Conservation (phyloP, 2,113 vertebrate genomes). For the Periophthalmodon schlosseri region DNA sequence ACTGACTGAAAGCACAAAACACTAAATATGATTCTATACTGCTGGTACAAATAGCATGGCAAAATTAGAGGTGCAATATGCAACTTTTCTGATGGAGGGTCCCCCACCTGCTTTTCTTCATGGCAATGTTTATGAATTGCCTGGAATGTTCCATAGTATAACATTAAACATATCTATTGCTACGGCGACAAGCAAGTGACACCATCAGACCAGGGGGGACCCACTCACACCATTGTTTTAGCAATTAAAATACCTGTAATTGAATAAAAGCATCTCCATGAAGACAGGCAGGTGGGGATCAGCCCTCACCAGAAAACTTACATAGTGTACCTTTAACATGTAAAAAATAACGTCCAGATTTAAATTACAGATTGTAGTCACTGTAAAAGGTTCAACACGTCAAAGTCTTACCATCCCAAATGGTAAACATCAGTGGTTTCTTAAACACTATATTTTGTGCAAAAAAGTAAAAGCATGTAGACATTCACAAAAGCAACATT, state of each 20-base stretch:
- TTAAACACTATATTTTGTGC: conserved; percentile 47
- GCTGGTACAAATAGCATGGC: background rate
- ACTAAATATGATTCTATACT: background rate
- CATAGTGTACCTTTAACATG: background rate
- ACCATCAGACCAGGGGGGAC: too few relatives aligned
- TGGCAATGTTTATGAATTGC: too few relatives aligned
- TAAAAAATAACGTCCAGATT: conserved; percentile 18
- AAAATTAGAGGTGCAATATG: background rate
- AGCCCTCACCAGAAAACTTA: background rate
- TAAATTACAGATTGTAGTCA: conserved; percentile 17
- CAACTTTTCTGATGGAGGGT: too few relatives aligned
- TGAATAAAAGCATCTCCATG: too few relatives aligned
- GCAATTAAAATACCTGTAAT: too few relatives aligned
- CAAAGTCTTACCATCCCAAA: conserved; percentile 40
- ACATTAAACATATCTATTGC: too few relatives aligned
- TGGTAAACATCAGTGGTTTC: conserved; percentile 50
- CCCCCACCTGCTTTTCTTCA: too few relatives aligned
- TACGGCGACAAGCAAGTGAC: too few relatives aligned
- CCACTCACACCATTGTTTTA: too few relatives aligned
- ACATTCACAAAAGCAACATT: conserved; percentile 15
- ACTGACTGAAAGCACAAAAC: background rate
- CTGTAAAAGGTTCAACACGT: conserved; percentile 51
- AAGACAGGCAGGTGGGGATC: too few relatives aligned
- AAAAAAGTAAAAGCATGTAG: conserved; percentile 36
- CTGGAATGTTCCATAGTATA: too few relatives aligned